Evolutionary conservation across 2,888 invertebrate species (phyloP).

Genomic region (Spodoptera littoralis): DNA sequence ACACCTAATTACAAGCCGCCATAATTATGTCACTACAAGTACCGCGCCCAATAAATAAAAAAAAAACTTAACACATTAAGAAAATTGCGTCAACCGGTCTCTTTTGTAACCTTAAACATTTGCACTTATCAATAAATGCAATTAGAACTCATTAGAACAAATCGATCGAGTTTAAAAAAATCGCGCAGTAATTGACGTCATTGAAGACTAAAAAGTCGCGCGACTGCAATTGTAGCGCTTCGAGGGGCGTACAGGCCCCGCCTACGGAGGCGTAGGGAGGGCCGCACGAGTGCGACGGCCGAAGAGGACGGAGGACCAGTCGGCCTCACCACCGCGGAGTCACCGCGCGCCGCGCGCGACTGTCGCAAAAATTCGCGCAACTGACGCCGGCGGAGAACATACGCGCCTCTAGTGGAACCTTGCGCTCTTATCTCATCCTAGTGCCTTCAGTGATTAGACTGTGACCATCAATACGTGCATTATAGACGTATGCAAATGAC

Average conservation of each 20-base stretch:
- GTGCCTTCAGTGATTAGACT: conserved; percentile 51
- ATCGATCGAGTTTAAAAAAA: conserved; percentile 76
- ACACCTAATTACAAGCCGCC: conserved; percentile 39
- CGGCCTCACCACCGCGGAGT: conserved; percentile 79
- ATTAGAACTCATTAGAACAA: conserved; percentile 82
- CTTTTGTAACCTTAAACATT: conserved; percentile 48
- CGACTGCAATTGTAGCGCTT: conserved; percentile 56
- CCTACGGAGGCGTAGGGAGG: conserved; percentile 84
- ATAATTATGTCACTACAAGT: conserved; percentile 48
- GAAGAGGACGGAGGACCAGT: conserved; percentile 85
- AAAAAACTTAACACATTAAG: conserved; percentile 51
- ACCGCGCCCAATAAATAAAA: conserved; percentile 48
- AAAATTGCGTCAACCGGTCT: conserved; percentile 59
- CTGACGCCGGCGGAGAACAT: conserved; percentile 45
- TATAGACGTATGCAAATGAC: conserved; percentile 8
- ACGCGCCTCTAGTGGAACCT: conserved; percentile 49
- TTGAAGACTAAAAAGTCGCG: conserved; percentile 74
- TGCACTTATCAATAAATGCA: conserved; percentile 78
- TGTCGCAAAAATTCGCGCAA: conserved; percentile 68
- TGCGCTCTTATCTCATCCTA: conserved; percentile 30
- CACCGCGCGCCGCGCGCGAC: conserved; percentile 79
- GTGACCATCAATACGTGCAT: conserved; percentile 18
- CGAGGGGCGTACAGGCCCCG: conserved; percentile 73
- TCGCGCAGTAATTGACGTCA: conserved; percentile 71
- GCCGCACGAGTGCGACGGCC: conserved; percentile 67